phyloP scores from a whole-genome alignment of 2,888 invertebrate genomes.

The Pterostichus madidus region DNA sequence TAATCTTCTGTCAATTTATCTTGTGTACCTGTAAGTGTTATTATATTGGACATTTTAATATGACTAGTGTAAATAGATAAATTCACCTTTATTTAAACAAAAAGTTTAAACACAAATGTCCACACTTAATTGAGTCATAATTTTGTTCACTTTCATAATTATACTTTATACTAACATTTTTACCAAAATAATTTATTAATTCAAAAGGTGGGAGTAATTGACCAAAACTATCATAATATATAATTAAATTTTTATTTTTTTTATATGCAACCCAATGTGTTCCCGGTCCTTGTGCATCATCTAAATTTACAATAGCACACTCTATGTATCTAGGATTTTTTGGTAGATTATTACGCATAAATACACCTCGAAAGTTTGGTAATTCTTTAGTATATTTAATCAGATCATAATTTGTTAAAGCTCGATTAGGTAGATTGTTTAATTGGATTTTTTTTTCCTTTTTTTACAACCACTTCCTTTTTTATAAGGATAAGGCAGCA shows the following conservation, averaged over 20 bases:
- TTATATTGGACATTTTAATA: slow-evolving; percentile 67
- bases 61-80: too few species aligned
- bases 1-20: too few species aligned
- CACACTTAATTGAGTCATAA: too few species aligned
- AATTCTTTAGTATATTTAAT: slow-evolving; percentile 70
- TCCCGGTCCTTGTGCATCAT: neutral
- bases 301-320: neutral
- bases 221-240: slow-evolving; percentile 1
- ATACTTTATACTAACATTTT: slow-evolving; percentile 21
- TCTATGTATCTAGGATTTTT: neutral
- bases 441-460: neutral
- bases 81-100: neutral
- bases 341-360: slow-evolving; percentile 70
- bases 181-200: neutral
- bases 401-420: slow-evolving; percentile 68
- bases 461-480: neutral
- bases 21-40: slow-evolving; percentile 70
- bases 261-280: neutral
- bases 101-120: neutral
- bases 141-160: too few species aligned
- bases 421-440: too few species aligned
- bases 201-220: too few species aligned
- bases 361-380: slow-evolving; percentile 71
- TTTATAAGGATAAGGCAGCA: neutral
- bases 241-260: too few species aligned